A percentile compares a stretch with the other conserved stretches of the same genome.
Evolutionary conservation across 2,888 invertebrate species (phyloP).

Genomic region (Torymus tubicola): DNA sequence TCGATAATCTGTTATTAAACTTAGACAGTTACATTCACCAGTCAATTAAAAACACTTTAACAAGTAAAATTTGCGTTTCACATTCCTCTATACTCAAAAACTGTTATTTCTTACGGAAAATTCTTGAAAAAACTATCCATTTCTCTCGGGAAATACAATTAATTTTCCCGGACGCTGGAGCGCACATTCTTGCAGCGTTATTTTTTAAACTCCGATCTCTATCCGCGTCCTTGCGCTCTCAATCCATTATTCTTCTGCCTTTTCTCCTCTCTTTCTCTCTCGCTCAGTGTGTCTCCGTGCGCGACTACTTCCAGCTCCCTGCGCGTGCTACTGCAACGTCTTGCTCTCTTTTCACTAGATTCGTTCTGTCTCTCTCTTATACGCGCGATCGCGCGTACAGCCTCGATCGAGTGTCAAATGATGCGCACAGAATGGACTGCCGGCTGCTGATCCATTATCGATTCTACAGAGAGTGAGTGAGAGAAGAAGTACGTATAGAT

Average conservation of each 20-base stretch:
- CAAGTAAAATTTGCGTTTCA: too few species aligned
- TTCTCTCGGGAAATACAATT: too few species aligned
- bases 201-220: conserved; percentile 26
- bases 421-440: conserved; percentile 72
- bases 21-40: too few species aligned
- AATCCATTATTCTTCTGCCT: conserved; percentile 41
- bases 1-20: too few species aligned
- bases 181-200: background rate
- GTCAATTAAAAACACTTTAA: too few species aligned
- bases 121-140: too few species aligned
- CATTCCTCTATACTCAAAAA: too few species aligned
- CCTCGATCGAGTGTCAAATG: conserved; percentile 74
- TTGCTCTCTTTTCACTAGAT: too few species aligned
- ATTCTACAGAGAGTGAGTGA: conserved; percentile 56
- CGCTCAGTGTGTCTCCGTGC: background rate
- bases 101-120: too few species aligned
- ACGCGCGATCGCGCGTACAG: conserved; percentile 54
- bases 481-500: background rate
- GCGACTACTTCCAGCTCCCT: conserved; percentile 16
- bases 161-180: too few species aligned
- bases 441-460: conserved; percentile 70
- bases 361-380: conserved; percentile 50
- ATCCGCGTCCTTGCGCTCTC: conserved; percentile 21
- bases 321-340: background rate
- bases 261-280: background rate